These are phyloP conservation scores for Oreotrochilus melanogaster DNA, from an alignment of 2,113 vertebrate genomes.

Conservation along the genomic window DNA sequence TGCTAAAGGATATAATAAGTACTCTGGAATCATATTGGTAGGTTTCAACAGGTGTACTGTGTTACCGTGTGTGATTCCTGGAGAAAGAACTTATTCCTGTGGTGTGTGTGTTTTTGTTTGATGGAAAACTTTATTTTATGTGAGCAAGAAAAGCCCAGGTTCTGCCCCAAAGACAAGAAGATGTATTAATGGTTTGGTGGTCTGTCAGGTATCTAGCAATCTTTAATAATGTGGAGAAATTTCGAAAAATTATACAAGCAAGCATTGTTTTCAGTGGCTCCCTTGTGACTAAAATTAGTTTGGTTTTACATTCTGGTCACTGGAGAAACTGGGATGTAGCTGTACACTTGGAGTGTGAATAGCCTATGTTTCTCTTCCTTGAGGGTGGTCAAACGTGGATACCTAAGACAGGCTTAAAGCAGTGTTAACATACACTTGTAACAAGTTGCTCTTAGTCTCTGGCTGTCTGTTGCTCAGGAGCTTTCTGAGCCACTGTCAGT, in stretches of 20 bases:
- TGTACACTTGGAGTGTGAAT: not conserved
- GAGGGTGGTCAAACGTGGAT: not conserved
- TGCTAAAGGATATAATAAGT: not conserved
- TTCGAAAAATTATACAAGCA: not conserved
- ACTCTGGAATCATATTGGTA: not conserved
- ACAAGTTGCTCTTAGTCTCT: not conserved
- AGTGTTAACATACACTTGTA: not conserved
- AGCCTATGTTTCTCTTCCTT: not conserved
- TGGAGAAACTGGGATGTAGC: not conserved
- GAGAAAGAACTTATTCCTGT: not conserved
- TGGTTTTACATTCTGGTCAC: not conserved
- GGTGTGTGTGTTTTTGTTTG: not conserved
- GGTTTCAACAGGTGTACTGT: not conserved
- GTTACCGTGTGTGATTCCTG: not conserved
- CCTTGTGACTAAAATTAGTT: not conserved
- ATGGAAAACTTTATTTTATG: not conserved
- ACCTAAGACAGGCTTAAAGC: not conserved
- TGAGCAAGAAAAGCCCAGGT: not conserved
- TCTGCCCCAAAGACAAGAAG: not conserved
- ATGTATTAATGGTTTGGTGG: not conserved
- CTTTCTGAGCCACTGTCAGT: not conserved
- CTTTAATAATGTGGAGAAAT: not conserved
- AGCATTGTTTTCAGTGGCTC: not conserved
- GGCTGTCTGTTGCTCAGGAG: not conserved
- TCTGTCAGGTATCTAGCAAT: not conserved